phyloP scores from a whole-genome alignment of 2,888 invertebrate species.

The Tortrix viridana region DNA sequence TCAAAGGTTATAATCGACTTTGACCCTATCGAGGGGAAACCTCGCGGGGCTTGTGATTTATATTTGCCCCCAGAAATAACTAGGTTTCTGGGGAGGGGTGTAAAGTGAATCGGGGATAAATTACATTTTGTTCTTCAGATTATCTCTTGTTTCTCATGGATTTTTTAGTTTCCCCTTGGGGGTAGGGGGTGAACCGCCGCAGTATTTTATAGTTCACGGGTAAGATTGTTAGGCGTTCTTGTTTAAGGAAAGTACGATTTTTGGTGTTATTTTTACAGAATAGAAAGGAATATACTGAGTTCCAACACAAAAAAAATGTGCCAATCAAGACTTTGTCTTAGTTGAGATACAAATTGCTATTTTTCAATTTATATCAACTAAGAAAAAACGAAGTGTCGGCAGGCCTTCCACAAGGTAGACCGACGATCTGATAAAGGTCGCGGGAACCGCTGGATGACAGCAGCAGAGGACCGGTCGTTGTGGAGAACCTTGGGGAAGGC shows the following conservation, averaged over 20 bases:
- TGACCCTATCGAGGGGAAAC: constrained; percentile 14
- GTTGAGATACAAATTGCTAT: no score
- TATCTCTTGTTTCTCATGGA: constrained; percentile 35
- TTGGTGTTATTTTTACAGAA: background rate
- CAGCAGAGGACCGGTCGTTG: no score
- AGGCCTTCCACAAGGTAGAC: no score
- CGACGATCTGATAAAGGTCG: no score
- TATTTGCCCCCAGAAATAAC: constrained; percentile 32
- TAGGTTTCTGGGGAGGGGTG: constrained; percentile 31
- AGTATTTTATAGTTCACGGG: background rate
- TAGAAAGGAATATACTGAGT: no score
- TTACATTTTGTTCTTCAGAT: constrained; percentile 35
- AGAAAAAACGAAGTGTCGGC: no score
- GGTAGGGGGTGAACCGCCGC: constrained; percentile 2
- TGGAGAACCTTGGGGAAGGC: no score
- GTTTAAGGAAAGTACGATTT: background rate
- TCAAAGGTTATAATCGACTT: constrained; percentile 37
- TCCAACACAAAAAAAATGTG: no score
- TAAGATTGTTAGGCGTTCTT: background rate
- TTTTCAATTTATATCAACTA: no score
- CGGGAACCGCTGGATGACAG: no score
- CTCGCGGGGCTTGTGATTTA: constrained; percentile 32
- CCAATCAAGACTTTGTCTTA: no score
- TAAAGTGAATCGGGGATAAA: constrained; percentile 37
- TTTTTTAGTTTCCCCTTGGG: constrained; percentile 31